A percentile compares a stretch with the other conserved stretches of the same genome.
phyloP scores from a whole-genome alignment of 1,140 invertebrate genomes.

The Amyelois transitella region DNA sequence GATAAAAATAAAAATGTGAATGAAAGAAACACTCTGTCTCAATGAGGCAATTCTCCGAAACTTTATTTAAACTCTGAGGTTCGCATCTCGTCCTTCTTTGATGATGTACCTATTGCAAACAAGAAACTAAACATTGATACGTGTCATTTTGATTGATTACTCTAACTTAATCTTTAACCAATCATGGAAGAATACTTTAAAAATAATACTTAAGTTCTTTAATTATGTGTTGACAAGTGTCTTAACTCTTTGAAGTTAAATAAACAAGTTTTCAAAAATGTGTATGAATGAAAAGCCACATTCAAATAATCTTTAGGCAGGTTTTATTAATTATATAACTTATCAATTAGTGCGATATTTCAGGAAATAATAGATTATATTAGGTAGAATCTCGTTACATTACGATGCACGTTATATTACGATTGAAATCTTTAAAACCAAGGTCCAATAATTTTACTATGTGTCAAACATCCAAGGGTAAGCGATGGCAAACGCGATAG shows the following conservation, averaged over 20 bases:
- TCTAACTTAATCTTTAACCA: background rate
- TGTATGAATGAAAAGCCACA: too few relatives aligned
- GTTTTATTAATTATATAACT: too few relatives aligned
- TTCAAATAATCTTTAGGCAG: too few relatives aligned
- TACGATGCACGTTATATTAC: background rate
- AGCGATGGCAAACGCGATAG: slow-evolving; percentile 10
- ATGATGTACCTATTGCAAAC: too few relatives aligned
- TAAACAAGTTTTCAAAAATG: too few relatives aligned
- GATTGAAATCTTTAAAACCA: background rate
- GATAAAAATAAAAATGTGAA: slow-evolving; percentile 21
- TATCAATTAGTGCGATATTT: too few relatives aligned
- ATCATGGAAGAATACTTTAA: background rate
- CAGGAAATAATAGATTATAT: too few relatives aligned
- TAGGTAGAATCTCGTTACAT: background rate
- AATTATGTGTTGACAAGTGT: too few relatives aligned
- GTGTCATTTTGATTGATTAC: background rate
- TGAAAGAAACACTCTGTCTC: slow-evolving; percentile 18
- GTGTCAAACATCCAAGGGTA: background rate
- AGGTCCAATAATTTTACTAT: background rate
- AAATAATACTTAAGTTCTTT: too few relatives aligned
- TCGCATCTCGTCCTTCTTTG: too few relatives aligned
- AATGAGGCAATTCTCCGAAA: slow-evolving; percentile 21
- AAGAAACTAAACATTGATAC: background rate
- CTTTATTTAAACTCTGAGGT: too few relatives aligned
- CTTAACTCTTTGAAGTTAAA: too few relatives aligned